These are phyloP conservation scores for Stenichneumon culpator DNA, from an alignment of 2,888 invertebrate genomes.

Conservation along the genomic window DNA sequence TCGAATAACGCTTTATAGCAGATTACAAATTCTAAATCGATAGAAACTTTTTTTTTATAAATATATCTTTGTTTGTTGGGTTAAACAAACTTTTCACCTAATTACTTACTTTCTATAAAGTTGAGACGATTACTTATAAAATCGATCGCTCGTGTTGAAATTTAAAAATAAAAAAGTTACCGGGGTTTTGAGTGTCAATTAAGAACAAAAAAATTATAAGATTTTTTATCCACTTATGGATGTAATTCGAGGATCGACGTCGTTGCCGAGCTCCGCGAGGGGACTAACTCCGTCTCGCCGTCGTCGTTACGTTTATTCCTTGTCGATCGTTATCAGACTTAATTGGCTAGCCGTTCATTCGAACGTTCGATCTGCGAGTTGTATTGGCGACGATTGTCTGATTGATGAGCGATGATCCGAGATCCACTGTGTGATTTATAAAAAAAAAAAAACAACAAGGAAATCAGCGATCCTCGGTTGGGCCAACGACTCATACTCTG, in stretches of 20 bases:
- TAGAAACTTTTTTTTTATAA: too few species aligned
- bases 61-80: too few species aligned
- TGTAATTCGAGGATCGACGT: slow-evolving; percentile 4
- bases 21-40: too few species aligned
- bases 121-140: too few species aligned
- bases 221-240: too few species aligned
- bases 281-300: slow-evolving; percentile 41
- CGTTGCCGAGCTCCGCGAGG: slow-evolving; percentile 13
- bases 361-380: slow-evolving; percentile 28
- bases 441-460: background rate
- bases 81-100: too few species aligned
- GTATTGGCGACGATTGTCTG: slow-evolving; percentile 31
- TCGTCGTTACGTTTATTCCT: slow-evolving; percentile 24
- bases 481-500: background rate
- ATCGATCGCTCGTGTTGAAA: too few species aligned
- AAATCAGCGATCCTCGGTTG: background rate
- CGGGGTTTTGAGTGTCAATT: too few species aligned
- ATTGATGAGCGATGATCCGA: background rate
- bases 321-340: slow-evolving; percentile 53
- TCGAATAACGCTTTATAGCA: too few species aligned
- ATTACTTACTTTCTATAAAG: too few species aligned
- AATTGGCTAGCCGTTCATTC: slow-evolving; percentile 37
- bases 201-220: too few species aligned
- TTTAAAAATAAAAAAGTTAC: too few species aligned
- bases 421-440: slow-evolving; percentile 5